A percentile compares a stretch with the other conserved stretches of the same genome.
Evolutionary conservation across 2,888 invertebrate genomes (phyloP).

Genomic region (Andrena haemorrhoa): DNA sequence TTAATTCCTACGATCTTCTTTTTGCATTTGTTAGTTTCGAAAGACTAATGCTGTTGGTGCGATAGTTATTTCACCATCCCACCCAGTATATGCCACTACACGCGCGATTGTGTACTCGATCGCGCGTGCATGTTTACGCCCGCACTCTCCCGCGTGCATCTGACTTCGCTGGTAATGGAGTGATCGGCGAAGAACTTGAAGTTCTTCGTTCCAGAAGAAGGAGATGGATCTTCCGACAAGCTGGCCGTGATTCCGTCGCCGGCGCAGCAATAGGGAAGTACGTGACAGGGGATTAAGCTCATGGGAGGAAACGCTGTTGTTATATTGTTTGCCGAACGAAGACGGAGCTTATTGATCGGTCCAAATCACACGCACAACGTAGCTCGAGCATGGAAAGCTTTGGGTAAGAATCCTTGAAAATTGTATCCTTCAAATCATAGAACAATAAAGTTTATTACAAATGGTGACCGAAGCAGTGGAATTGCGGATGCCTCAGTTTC

Average conservation of each 20-base stretch:
- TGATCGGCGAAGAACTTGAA: constrained; percentile 25
- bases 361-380: constrained; percentile 19
- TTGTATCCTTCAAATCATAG: neutral
- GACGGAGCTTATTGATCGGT: constrained; percentile 19
- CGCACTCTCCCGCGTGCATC: neutral
- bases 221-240: constrained; percentile 19
- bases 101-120: neutral
- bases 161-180: constrained; percentile 36
- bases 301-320: neutral
- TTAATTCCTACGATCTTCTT: too few species aligned
- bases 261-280: constrained; percentile 3
- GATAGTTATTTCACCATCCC: neutral
- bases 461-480: neutral
- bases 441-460: neutral
- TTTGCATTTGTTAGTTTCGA: neutral
- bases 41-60: neutral
- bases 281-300: constrained; percentile 7
- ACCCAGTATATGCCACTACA: neutral
- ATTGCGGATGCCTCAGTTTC: neutral
- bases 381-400: neutral
- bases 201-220: constrained; percentile 13
- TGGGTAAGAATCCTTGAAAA: neutral
- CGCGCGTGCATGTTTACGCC: neutral
- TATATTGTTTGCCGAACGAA: constrained; percentile 25
- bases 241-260: constrained; percentile 7